phyloP scores from a whole-genome alignment of 2,888 invertebrate species.

The Drosophila atripex region DNA sequence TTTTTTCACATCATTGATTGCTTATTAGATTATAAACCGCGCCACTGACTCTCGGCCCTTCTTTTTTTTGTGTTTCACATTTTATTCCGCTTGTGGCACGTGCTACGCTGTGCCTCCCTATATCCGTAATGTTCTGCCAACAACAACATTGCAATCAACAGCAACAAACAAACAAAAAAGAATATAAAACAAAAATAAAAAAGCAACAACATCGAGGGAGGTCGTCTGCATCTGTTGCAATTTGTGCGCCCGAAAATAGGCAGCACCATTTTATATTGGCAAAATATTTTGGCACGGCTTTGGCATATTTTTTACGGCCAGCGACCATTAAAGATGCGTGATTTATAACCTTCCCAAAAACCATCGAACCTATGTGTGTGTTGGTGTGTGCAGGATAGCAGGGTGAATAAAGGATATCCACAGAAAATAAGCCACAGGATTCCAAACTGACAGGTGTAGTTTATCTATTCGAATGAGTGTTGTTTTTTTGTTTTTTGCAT shows the following conservation, averaged over 20 bases:
- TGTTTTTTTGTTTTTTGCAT: slow-evolving; percentile 1
- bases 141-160: slow-evolving; percentile 43
- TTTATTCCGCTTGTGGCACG: slow-evolving; percentile 57
- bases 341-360: slow-evolving; percentile 62
- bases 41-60: slow-evolving; percentile 53
- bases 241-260: slow-evolving; percentile 57
- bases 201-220: background rate
- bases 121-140: slow-evolving; percentile 67
- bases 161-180: slow-evolving; percentile 18
- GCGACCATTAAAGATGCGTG: slow-evolving; percentile 71
- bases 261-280: slow-evolving; percentile 56
- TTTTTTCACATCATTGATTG: slow-evolving; percentile 81
- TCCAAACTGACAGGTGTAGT: slow-evolving; percentile 2
- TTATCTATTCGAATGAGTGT: slow-evolving; percentile 3
- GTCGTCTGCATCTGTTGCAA: slow-evolving; percentile 64
- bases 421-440: slow-evolving; percentile 19
- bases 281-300: slow-evolving; percentile 52
- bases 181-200: slow-evolving; percentile 28
- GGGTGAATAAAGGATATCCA: slow-evolving; percentile 11
- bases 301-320: slow-evolving; percentile 36
- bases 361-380: slow-evolving; percentile 16
- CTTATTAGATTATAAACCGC: slow-evolving; percentile 77
- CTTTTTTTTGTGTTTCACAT: slow-evolving; percentile 16
- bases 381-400: slow-evolving; percentile 10
- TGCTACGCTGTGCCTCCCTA: slow-evolving; percentile 44